phyloP scores from a whole-genome alignment of 2,113 vertebrate genomes.

The Aptenodytes forsteri region DNA sequence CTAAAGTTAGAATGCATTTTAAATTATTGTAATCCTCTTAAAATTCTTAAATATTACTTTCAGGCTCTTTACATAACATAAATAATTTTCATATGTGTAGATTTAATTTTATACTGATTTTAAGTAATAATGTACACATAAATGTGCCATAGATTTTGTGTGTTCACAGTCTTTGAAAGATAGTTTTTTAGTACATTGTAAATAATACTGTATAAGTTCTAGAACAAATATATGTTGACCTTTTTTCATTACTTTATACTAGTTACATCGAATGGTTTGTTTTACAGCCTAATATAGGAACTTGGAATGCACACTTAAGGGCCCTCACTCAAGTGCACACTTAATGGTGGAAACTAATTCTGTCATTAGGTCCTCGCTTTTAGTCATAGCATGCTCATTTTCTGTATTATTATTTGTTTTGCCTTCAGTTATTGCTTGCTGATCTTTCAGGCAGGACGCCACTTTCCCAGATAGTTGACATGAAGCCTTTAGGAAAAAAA shows the following conservation, averaged over 20 bases:
- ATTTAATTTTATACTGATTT: slow-evolving; percentile 70
- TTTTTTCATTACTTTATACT: slow-evolving; percentile 9
- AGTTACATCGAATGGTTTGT: neutral
- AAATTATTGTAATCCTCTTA: slow-evolving; percentile 61
- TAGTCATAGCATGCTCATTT: slow-evolving; percentile 65
- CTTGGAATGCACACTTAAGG: slow-evolving; percentile 48
- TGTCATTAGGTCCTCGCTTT: slow-evolving; percentile 23
- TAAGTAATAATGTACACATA: slow-evolving; percentile 60
- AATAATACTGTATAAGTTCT: slow-evolving; percentile 70
- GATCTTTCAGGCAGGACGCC: slow-evolving; percentile 15
- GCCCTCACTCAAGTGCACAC: slow-evolving; percentile 12
- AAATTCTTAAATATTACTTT: slow-evolving; percentile 53
- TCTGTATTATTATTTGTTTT: slow-evolving; percentile 52
- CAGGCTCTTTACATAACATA: slow-evolving; percentile 30
- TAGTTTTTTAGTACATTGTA: slow-evolving; percentile 76
- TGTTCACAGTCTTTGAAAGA: slow-evolving; percentile 59
- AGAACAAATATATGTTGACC: slow-evolving; percentile 55
- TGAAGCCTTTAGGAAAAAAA: neutral
- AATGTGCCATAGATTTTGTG: slow-evolving; percentile 75
- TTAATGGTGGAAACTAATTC: slow-evolving; percentile 24
- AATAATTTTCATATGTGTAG: slow-evolving; percentile 46
- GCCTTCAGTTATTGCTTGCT: slow-evolving; percentile 29
- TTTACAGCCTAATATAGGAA: slow-evolving; percentile 32
- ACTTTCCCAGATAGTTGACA: neutral
- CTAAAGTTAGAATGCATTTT: slow-evolving; percentile 36